phyloP scores from a whole-genome alignment of 1,140 invertebrate genomes.

The Aphaenogaster rudis region DNA sequence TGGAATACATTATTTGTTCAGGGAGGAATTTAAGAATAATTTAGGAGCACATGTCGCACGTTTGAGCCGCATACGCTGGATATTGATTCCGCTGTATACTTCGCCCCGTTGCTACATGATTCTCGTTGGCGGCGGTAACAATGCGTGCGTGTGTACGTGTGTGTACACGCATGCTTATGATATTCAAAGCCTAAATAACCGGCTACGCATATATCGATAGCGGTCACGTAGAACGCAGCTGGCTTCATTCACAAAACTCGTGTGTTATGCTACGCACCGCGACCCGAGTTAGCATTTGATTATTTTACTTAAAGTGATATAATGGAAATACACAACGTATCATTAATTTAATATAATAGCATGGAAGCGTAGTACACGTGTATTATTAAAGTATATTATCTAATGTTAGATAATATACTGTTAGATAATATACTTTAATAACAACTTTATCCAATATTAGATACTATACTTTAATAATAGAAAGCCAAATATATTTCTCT shows the following conservation, averaged over 20 bases:
- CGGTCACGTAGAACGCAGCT: conserved; percentile 61
- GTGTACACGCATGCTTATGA: conserved; percentile 30
- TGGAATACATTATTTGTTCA: neutral
- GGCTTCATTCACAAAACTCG: conserved; percentile 64
- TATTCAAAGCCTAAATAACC: conserved; percentile 63
- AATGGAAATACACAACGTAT: neutral
- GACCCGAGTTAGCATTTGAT: conserved; percentile 20
- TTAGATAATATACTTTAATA: too few relatives aligned
- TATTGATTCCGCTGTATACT: conserved; percentile 21
- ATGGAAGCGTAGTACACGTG: neutral
- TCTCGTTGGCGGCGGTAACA: conserved; percentile 41
- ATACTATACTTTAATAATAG: neutral
- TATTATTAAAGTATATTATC: neutral
- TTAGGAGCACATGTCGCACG: conserved; percentile 44
- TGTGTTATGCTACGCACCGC: neutral
- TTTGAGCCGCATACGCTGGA: conserved; percentile 3
- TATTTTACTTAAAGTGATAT: conserved; percentile 3
- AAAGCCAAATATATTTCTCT: neutral
- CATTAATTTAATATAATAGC: neutral
- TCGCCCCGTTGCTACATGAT: conserved; percentile 17
- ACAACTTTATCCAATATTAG: neutral
- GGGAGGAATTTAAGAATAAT: conserved; percentile 33
- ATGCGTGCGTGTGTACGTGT: neutral
- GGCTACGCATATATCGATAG: conserved; percentile 32
- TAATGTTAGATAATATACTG: neutral